These are phyloP conservation scores for Delichon dasypus DNA, from an alignment of 2,797 vertebrate species.

Conservation along the genomic window DNA sequence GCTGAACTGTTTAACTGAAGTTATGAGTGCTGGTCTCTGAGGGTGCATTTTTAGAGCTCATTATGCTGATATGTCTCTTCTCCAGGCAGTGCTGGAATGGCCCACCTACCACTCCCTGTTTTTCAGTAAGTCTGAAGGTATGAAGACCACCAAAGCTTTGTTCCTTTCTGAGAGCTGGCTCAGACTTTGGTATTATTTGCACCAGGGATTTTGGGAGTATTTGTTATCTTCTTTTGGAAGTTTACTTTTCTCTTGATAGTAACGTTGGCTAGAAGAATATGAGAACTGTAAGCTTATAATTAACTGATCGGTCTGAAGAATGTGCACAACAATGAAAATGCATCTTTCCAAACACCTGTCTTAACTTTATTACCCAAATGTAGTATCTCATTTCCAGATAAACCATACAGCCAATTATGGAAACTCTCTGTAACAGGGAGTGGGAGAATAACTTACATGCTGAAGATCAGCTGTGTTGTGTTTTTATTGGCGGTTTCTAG, in stretches of 20 bases:
- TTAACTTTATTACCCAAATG: constrained; percentile 8
- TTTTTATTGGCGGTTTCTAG: neutral
- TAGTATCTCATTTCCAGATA: neutral
- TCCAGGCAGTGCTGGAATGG: neutral
- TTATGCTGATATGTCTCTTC: neutral
- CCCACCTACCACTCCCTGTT: constrained; percentile 23
- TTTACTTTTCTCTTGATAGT: constrained; percentile 33
- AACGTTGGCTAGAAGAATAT: neutral
- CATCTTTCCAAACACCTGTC: constrained; percentile 1
- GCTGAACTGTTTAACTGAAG: neutral
- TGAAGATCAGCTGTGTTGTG: neutral
- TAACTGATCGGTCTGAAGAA: neutral
- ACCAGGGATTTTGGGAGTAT: neutral
- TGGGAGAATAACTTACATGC: neutral
- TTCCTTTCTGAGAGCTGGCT: constrained; percentile 10
- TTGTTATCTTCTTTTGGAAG: constrained; percentile 22
- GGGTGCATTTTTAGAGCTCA: constrained; percentile 6
- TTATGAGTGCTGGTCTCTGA: neutral
- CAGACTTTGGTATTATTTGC: neutral
- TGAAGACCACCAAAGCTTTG: constrained; percentile 46
- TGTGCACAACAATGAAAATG: neutral
- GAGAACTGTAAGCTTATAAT: neutral
- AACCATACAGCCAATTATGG: neutral
- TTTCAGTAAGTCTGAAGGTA: neutral
- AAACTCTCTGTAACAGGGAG: neutral